These are phyloP conservation scores for Psylliodes chrysocephalus DNA, from an alignment of 2,888 invertebrate genomes.

Conservation along the genomic window DNA sequence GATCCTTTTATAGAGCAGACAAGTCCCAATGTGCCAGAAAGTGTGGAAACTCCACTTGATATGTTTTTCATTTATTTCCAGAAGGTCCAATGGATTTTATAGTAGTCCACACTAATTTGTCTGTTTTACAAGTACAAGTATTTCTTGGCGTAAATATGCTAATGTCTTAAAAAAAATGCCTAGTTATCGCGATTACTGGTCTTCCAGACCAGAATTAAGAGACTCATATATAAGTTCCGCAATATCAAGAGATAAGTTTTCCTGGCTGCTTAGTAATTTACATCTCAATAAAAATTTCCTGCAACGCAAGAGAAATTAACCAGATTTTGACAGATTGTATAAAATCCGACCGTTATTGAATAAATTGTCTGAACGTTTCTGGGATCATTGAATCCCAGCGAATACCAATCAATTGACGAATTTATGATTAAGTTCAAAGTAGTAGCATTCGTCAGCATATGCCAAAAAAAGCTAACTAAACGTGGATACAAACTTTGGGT, in stretches of 20 bases:
- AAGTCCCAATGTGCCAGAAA: conserved; percentile 1
- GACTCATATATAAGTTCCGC: conserved; percentile 6
- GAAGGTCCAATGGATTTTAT: conserved; percentile 6
- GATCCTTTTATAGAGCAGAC: no score
- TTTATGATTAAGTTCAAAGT: conserved; percentile 47
- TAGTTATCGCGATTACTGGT: no score
- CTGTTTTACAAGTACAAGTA: conserved; percentile 11
- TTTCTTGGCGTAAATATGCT: conserved; percentile 30
- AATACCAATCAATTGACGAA: conserved; percentile 43
- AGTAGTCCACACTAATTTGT: conserved; percentile 8
- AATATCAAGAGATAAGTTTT: conserved; percentile 34
- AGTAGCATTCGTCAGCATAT: conserved; percentile 53
- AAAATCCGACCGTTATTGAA: conserved; percentile 40
- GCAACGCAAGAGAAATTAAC: conserved; percentile 25
- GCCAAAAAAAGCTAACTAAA: conserved; percentile 54
- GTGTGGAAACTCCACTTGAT: conserved; percentile 15
- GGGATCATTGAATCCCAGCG: conserved; percentile 34
- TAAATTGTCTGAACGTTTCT: conserved; percentile 36
- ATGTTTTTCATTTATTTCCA: conserved; percentile 16
- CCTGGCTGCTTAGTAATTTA: conserved; percentile 36
- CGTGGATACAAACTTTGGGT: no score
- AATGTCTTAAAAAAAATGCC: no score
- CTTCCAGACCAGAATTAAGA: no score
- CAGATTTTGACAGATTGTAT: conserved; percentile 40
- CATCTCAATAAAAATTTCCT: conserved; percentile 44